Conservation (phyloP, 2,113 vertebrate genomes). For the Fregata magnificens region DNA sequence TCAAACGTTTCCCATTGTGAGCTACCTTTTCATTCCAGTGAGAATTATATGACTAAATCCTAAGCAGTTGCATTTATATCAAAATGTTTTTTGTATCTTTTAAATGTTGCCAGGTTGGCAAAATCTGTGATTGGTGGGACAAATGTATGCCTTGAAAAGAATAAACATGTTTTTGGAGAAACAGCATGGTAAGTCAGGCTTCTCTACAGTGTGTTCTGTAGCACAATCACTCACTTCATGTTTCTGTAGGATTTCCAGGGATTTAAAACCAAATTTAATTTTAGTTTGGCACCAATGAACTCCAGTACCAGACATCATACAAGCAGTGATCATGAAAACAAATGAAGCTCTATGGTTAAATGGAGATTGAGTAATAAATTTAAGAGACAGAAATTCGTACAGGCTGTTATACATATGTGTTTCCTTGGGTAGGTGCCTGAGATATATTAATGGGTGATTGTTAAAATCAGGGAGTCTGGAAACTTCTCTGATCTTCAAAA, state of each 20-base stretch:
- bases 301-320: neutral
- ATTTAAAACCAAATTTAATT: slow-evolving; percentile 59
- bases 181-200: neutral
- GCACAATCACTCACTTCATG: slow-evolving; percentile 5
- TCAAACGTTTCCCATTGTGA: neutral
- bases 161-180: neutral
- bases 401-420: neutral
- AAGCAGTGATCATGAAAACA: slow-evolving; percentile 44
- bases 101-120: neutral
- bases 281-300: slow-evolving; percentile 40
- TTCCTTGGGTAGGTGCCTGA: slow-evolving; percentile 35
- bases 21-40: neutral
- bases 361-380: slow-evolving; percentile 22
- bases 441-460: neutral
- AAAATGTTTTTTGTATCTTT: neutral
- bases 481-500: slow-evolving; percentile 28
- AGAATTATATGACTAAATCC: neutral
- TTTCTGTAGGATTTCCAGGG: slow-evolving; percentile 30
- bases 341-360: slow-evolving; percentile 44
- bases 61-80: neutral
- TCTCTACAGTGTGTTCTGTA: neutral
- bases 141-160: neutral
- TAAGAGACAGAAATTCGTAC: neutral
- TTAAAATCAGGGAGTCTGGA: slow-evolving; percentile 12
- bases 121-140: neutral